These are phyloP conservation scores for Gallinago undulata DNA, from an alignment of 2,113 vertebrate species.

Conservation along the genomic window DNA sequence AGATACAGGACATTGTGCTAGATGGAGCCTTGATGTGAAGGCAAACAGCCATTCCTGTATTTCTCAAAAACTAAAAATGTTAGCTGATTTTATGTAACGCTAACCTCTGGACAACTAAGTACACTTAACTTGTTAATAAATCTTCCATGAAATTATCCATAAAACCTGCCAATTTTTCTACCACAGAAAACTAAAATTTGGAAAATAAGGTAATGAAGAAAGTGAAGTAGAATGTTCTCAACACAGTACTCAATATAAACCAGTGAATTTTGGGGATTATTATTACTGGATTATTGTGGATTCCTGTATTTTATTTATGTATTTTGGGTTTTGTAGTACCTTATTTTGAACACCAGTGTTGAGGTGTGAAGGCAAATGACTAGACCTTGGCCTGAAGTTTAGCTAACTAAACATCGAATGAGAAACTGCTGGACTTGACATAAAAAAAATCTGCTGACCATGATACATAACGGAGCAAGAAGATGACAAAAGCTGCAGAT, in stretches of 20 bases:
- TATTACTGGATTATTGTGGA: not conserved
- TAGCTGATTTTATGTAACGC: not conserved
- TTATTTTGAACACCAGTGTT: not conserved
- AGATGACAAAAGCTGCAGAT: not conserved
- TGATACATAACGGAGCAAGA: not conserved
- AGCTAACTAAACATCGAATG: not conserved
- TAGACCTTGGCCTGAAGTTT: not conserved
- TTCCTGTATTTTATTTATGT: not conserved
- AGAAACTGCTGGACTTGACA: not conserved
- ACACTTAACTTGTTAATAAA: not conserved
- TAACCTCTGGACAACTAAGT: not conserved
- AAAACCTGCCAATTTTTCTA: not conserved
- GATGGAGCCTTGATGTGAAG: not conserved
- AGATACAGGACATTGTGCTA: not conserved
- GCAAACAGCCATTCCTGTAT: not conserved
- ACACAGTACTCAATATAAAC: not conserved
- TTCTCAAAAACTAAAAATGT: not conserved
- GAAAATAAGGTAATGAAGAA: not conserved
- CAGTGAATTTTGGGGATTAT: not conserved
- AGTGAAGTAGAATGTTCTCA: not conserved
- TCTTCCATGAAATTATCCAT: not conserved
- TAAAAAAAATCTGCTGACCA: not conserved
- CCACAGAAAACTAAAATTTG: not conserved
- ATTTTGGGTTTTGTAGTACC: not conserved
- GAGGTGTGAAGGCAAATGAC: not conserved